Evolutionary conservation across 2,113 vertebrate species (phyloP).

Genomic region (Pteropus alecto): DNA sequence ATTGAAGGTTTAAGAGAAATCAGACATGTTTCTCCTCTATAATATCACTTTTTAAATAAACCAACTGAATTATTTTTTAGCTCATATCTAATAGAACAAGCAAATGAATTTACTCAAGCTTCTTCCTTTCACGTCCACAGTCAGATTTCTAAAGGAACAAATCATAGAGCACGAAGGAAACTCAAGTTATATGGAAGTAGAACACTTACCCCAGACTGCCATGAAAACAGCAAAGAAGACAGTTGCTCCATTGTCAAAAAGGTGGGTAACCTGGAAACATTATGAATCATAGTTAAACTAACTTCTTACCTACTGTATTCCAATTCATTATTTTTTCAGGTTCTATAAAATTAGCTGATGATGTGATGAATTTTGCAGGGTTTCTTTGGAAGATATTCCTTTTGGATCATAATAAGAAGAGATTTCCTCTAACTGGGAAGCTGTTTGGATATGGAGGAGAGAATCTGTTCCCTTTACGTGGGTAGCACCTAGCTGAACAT

Average conservation of each 20-base stretch:
- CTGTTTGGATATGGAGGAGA: not conserved
- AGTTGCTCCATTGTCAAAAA: slow-evolving; percentile 97
- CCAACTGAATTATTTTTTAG: not conserved
- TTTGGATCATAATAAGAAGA: not conserved
- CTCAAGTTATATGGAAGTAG: not conserved
- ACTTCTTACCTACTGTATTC: not conserved
- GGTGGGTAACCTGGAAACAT: slow-evolving; percentile 90
- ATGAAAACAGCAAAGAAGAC: slow-evolving; percentile 99
- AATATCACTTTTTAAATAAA: slow-evolving; percentile 27
- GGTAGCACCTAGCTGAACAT: not conserved
- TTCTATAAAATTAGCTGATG: not conserved
- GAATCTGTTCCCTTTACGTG: not conserved
- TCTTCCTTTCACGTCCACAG: not conserved
- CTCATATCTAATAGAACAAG: not conserved
- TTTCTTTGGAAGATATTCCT: not conserved
- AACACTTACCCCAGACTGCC: slow-evolving; percentile 97
- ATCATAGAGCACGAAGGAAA: not conserved
- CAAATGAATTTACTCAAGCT: not conserved
- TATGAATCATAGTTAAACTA: slow-evolving; percentile 44
- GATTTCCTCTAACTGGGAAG: not conserved
- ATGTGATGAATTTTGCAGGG: not conserved
- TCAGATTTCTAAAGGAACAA: not conserved
- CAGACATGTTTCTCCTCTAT: not conserved
- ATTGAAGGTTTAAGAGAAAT: not conserved
- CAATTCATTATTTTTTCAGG: not conserved